phyloP scores from a whole-genome alignment of 1,140 invertebrate genomes.

The Teleogryllus occipitalis region DNA sequence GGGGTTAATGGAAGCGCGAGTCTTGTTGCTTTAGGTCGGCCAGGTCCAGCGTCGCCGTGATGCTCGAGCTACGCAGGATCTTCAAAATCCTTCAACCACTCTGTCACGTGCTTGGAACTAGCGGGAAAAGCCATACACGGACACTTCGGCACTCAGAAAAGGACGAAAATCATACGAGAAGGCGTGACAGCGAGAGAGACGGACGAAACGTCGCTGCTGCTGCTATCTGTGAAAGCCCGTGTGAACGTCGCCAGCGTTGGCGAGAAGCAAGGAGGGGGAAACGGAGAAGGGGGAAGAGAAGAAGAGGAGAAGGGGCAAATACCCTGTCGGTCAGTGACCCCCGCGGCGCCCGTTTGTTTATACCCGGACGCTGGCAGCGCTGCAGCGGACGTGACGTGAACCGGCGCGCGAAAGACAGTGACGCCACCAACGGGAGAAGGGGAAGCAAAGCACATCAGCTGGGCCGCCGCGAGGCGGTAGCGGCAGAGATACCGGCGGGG shows the following conservation, averaged over 20 bases:
- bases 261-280: neutral
- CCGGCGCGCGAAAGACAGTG: neutral
- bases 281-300: neutral
- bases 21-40: too few relatives aligned
- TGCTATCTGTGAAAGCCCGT: neutral
- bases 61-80: too few relatives aligned
- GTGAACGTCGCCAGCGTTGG: neutral
- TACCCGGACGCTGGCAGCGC: neutral
- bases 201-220: neutral
- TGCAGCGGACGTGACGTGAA: neutral
- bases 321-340: neutral
- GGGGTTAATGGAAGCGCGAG: too few relatives aligned
- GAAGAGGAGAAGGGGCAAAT: neutral
- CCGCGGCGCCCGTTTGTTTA: neutral
- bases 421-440: neutral
- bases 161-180: neutral
- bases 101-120: neutral
- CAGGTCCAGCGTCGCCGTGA: too few relatives aligned
- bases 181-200: neutral
- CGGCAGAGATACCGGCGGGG: too few relatives aligned
- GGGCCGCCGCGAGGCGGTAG: too few relatives aligned
- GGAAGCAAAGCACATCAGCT: too few relatives aligned
- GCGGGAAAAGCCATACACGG: neutral
- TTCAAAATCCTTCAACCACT: neutral
- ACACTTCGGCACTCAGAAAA: neutral